Conservation (phyloP, 2,797 vertebrate species). For the Champsocephalus gunnari region DNA sequence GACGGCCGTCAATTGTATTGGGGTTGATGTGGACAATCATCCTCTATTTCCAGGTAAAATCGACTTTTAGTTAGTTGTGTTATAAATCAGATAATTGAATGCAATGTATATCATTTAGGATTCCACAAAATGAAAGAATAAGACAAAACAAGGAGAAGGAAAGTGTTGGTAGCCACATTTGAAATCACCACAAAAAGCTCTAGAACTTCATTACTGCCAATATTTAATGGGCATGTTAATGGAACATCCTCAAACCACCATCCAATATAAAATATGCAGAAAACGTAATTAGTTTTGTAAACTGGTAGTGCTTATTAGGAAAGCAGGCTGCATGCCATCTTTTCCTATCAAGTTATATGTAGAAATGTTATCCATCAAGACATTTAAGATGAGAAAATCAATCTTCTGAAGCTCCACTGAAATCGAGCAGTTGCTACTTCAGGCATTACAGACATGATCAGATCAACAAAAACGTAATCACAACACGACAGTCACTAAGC, state of each 20-base stretch:
- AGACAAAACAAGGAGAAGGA: not conserved
- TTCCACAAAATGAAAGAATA: not conserved
- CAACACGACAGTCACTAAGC: slow-evolving; percentile 32
- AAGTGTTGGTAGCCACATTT: not conserved
- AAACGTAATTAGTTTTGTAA: not conserved
- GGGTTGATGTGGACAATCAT: slow-evolving; percentile 98
- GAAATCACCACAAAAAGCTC: not conserved
- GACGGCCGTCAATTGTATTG: slow-evolving; percentile 94
- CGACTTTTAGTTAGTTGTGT: not conserved
- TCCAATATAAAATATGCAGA: not conserved
- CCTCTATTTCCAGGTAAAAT: slow-evolving; percentile 95
- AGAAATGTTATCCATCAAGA: slow-evolving; percentile 20
- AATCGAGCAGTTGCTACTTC: slow-evolving; percentile 29
- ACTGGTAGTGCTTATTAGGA: not conserved
- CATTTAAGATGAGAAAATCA: slow-evolving; percentile 33
- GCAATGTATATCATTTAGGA: not conserved
- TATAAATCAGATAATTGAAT: not conserved
- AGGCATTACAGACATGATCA: slow-evolving; percentile 51
- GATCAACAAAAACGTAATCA: slow-evolving; percentile 51
- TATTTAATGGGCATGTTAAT: slow-evolving; percentile 5
- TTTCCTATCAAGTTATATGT: not conserved
- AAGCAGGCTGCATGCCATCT: not conserved
- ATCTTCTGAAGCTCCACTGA: slow-evolving; percentile 25
- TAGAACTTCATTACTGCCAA: slow-evolving; percentile 3
- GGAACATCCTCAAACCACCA: not conserved